Conservation (phyloP, 2,797 vertebrate species). For the Dicrostonyx torquatus region DNA sequence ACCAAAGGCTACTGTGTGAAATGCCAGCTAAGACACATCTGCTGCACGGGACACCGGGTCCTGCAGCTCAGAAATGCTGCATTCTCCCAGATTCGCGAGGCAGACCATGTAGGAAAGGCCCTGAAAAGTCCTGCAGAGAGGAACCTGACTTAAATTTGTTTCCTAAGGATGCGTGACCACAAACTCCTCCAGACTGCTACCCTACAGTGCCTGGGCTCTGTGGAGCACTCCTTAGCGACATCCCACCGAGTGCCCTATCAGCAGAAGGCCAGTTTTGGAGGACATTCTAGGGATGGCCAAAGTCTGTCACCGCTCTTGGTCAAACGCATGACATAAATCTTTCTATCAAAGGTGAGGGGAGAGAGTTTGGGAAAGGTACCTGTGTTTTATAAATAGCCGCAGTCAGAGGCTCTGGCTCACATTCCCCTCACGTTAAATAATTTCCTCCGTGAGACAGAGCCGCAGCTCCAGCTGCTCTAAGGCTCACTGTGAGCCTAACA, state of each 20-base stretch:
- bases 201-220: not conserved
- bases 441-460: slow-evolving; percentile 40
- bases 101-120: not conserved
- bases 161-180: not conserved
- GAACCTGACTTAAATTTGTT: not conserved
- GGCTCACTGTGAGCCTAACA: slow-evolving; percentile 61
- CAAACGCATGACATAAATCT: not conserved
- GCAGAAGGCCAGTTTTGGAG: slow-evolving; percentile 16
- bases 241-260: not conserved
- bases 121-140: slow-evolving; percentile 36
- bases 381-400: not conserved
- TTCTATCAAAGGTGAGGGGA: not conserved
- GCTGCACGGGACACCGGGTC: not conserved
- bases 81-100: not conserved
- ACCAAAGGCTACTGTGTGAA: not conserved
- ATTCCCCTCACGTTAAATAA: slow-evolving; percentile 27
- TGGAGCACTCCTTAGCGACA: not conserved
- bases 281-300: not conserved
- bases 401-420: not conserved
- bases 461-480: not conserved
- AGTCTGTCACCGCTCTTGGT: not conserved
- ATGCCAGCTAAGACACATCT: not conserved
- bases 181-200: not conserved
- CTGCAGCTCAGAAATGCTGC: not conserved
- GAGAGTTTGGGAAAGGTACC: not conserved